phyloP scores from a whole-genome alignment of 2,113 vertebrate species.

The Takifugu bimaculatus region DNA sequence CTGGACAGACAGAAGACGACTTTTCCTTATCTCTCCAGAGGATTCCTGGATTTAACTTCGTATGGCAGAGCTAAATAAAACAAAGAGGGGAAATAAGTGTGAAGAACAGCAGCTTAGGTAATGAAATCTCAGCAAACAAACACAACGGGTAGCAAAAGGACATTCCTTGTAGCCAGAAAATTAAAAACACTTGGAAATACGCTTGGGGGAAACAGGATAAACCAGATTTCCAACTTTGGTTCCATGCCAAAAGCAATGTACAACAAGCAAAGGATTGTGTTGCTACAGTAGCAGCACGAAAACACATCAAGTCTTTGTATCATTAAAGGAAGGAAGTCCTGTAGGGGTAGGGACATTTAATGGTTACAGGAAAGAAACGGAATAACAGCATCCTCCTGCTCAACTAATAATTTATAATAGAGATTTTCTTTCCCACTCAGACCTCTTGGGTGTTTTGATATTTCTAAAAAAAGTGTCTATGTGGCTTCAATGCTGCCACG shows the following conservation, averaged over 20 bases:
- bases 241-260: slow-evolving; percentile 21
- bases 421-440: neutral
- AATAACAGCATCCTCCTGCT: slow-evolving; percentile 2
- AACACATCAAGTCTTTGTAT: slow-evolving; percentile 23
- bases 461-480: no score
- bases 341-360: slow-evolving; percentile 4
- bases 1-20: slow-evolving; percentile 14
- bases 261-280: slow-evolving; percentile 25
- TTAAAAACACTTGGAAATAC: slow-evolving; percentile 24
- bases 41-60: neutral
- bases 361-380: slow-evolving; percentile 1
- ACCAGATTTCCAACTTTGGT: slow-evolving; percentile 53
- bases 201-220: slow-evolving; percentile 44
- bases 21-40: neutral
- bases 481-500: no score
- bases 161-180: slow-evolving; percentile 6
- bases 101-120: neutral
- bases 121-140: slow-evolving; percentile 9
- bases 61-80: slow-evolving; percentile 15
- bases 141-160: slow-evolving; percentile 22
- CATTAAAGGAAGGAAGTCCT: slow-evolving; percentile 20
- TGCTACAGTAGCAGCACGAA: slow-evolving; percentile 12
- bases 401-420: neutral
- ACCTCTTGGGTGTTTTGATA: no score
- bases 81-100: slow-evolving; percentile 1